Percentiles rank a stretch among this genome's conserved stretches.
Conservation (phyloP, 2,113 vertebrate genomes). For the Lampris megalopsis region DNA sequence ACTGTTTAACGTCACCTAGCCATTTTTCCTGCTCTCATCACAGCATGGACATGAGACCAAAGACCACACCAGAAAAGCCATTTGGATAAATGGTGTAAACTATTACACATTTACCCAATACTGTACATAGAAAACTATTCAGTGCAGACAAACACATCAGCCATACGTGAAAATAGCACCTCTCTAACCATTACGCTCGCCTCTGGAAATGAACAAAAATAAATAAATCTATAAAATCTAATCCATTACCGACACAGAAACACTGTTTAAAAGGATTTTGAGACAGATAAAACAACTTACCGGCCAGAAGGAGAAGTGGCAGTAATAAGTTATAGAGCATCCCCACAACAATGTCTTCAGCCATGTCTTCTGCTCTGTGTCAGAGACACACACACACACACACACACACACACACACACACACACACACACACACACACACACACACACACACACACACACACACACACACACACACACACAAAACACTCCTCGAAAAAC, state of each 20-base stretch:
- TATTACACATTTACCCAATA: neutral
- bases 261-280: neutral
- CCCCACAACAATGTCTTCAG: slow-evolving; percentile 66
- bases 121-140: no score
- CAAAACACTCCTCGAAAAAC: slow-evolving; percentile 25
- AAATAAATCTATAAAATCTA: no score
- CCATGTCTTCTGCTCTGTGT: slow-evolving; percentile 51
- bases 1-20: neutral
- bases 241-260: neutral
- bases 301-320: slow-evolving; percentile 74
- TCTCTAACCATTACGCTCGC: neutral
- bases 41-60: no score
- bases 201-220: no score
- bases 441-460: slow-evolving; percentile 4
- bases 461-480: neutral
- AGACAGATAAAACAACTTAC: slow-evolving; percentile 62
- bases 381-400: slow-evolving; percentile 16
- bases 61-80: neutral
- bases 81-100: neutral
- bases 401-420: neutral
- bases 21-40: neutral
- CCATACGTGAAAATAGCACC: no score
- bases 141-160: no score
- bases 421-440: slow-evolving; percentile 6
- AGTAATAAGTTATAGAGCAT: slow-evolving; percentile 78